phyloP scores from a whole-genome alignment of 2,888 invertebrate genomes.

The Drosophila meridiana region DNA sequence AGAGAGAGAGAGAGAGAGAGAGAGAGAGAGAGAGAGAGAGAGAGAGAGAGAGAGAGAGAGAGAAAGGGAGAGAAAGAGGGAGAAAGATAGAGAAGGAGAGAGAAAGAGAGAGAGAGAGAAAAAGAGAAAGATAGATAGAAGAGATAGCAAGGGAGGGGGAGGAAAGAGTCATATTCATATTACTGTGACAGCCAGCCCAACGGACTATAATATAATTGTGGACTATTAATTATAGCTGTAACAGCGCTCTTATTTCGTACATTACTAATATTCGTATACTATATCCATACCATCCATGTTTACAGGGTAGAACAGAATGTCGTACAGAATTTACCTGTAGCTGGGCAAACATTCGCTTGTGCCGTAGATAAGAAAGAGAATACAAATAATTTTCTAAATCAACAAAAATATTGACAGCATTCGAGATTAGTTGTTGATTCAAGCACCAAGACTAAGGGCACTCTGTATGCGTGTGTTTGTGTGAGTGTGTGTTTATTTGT shows the following conservation, averaged over 20 bases:
- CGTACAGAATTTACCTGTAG: neutral
- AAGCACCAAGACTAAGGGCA: neutral
- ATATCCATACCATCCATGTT: neutral
- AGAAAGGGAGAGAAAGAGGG: neutral
- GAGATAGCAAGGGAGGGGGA: neutral
- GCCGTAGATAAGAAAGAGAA: constrained; percentile 2
- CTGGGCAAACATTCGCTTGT: constrained; percentile 14
- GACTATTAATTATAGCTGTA: neutral
- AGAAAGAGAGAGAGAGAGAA: neutral
- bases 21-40: no score
- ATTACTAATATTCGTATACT: neutral
- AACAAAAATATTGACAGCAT: neutral
- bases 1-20: no score
- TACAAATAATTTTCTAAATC: neutral
- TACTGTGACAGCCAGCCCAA: no score
- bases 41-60: no score
- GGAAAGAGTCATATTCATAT: no score
- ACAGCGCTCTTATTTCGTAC: neutral
- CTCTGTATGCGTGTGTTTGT: neutral
- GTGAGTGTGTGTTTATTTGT: constrained; percentile 7
- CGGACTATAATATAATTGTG: no score
- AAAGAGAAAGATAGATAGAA: neutral
- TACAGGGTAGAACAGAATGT: neutral
- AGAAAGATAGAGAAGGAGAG: neutral
- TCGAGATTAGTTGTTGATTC: constrained; percentile 10